Conservation (phyloP, 2,888 invertebrate genomes). For the Campoplex nolae region DNA sequence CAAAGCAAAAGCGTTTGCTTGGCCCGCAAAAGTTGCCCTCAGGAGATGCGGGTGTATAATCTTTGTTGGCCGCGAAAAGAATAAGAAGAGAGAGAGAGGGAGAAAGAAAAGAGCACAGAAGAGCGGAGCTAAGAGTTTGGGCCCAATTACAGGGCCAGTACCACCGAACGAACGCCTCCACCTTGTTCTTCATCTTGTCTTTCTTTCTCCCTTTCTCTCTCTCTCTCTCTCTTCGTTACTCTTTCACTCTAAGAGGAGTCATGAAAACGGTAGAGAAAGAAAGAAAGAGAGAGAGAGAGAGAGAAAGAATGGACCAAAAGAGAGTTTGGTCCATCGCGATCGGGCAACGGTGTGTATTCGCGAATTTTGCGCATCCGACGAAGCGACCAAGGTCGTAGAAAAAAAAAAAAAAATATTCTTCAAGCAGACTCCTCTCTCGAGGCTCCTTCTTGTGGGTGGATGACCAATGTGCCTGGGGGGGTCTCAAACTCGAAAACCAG, state of each 20-base stretch:
- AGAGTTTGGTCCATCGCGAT: conserved; percentile 77
- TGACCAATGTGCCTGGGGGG: conserved; percentile 68
- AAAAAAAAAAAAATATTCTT: conserved; percentile 68
- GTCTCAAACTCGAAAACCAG: conserved; percentile 55
- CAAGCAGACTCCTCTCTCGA: conserved; percentile 64
- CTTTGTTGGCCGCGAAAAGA: conserved; percentile 78
- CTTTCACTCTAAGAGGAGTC: not conserved
- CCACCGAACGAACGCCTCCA: conserved; percentile 83
- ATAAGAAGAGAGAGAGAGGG: conserved; percentile 39
- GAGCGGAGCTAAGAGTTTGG: conserved; percentile 83
- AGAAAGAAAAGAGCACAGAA: conserved; percentile 49
- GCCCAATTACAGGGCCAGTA: conserved; percentile 85
- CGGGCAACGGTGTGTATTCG: conserved; percentile 67
- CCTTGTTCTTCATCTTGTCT: conserved; percentile 72
- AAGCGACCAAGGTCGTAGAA: conserved; percentile 68
- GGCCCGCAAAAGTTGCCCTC: conserved; percentile 77
- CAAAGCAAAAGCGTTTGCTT: conserved; percentile 63
- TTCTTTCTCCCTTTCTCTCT: not conserved
- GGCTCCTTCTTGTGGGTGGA: conserved; percentile 70
- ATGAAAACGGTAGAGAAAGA: conserved; percentile 8
- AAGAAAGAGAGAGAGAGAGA: not conserved
- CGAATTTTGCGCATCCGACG: conserved; percentile 67
- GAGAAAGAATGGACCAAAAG: conserved; percentile 21
- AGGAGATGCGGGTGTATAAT: conserved; percentile 85
- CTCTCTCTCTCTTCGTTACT: conserved; percentile 6